Evolutionary conservation across 2,113 vertebrate species (phyloP).

Genomic region (Mobula birostris): DNA sequence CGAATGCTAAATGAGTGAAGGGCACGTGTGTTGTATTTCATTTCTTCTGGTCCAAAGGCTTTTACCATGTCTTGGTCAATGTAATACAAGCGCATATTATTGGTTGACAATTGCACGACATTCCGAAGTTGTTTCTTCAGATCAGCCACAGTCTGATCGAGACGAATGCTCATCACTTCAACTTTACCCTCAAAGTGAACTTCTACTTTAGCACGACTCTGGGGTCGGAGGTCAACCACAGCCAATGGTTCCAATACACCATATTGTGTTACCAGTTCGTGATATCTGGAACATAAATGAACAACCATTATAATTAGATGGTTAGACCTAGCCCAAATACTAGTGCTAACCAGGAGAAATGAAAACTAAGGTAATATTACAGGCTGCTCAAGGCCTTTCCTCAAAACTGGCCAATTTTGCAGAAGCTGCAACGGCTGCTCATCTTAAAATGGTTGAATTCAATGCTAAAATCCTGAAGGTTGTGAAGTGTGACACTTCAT

Average conservation of each 20-base stretch:
- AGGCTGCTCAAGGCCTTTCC: no score
- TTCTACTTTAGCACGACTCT: slow-evolving; percentile 75
- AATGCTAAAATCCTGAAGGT: no score
- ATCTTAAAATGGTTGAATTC: no score
- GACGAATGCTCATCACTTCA: slow-evolving; percentile 73
- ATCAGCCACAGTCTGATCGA: slow-evolving; percentile 88
- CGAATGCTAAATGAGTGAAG: slow-evolving; percentile 87
- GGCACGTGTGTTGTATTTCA: slow-evolving; percentile 76
- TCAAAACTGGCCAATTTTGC: no score
- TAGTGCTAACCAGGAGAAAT: not conserved
- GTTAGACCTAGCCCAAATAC: not conserved
- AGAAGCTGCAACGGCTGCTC: no score
- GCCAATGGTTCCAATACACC: slow-evolving; percentile 86
- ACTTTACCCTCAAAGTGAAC: slow-evolving; percentile 79
- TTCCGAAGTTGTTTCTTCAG: slow-evolving; percentile 80
- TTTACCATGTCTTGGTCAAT: slow-evolving; percentile 70
- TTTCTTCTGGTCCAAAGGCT: slow-evolving; percentile 78
- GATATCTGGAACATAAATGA: slow-evolving; percentile 64
- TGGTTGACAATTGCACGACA: slow-evolving; percentile 73
- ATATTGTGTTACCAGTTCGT: slow-evolving; percentile 78
- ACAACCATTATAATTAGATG: not conserved
- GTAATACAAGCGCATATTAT: slow-evolving; percentile 83
- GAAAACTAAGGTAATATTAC: no score
- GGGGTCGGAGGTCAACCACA: slow-evolving; percentile 83
- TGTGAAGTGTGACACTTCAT: no score